Percentiles rank a stretch among this genome's conserved stretches.
phyloP scores from a whole-genome alignment of 2,888 invertebrate species.

The Agriopis aurantiaria region DNA sequence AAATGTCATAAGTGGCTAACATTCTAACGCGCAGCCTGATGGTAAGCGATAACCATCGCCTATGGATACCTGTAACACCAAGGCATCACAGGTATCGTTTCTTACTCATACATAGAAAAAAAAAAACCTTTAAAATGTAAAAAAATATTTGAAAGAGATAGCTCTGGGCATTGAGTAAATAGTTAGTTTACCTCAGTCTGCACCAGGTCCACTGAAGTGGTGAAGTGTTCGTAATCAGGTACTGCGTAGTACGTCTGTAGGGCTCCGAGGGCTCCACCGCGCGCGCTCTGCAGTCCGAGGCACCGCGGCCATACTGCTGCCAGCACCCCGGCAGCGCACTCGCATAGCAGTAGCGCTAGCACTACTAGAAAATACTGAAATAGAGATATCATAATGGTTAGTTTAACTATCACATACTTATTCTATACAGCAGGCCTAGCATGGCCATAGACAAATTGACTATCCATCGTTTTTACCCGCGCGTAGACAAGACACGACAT shows the following conservation, averaged over 20 bases:
- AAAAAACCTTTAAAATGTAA: too few relatives aligned
- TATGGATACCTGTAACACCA: too few relatives aligned
- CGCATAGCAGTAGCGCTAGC: constrained; percentile 88
- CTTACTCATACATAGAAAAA: too few relatives aligned
- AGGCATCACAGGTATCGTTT: too few relatives aligned
- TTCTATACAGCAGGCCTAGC: neutral
- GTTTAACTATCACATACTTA: neutral
- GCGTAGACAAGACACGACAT: too few relatives aligned
- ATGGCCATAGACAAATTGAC: too few relatives aligned
- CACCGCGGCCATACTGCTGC: constrained; percentile 93
- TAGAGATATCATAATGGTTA: neutral
- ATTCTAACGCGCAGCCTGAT: too few relatives aligned
- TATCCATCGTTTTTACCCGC: too few relatives aligned
- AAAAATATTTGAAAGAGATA: too few relatives aligned
- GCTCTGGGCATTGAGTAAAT: too few relatives aligned
- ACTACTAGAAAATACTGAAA: constrained; percentile 90
- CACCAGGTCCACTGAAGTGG: constrained; percentile 92
- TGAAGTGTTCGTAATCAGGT: constrained; percentile 91
- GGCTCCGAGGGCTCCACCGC: constrained; percentile 89
- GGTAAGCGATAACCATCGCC: too few relatives aligned
- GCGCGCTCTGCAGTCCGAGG: constrained; percentile 89
- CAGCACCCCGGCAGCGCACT: constrained; percentile 90
- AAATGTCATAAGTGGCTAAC: too few relatives aligned
- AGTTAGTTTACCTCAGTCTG: constrained; percentile 82
- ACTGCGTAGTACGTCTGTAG: constrained; percentile 92